Base-by-base conservation (phyloP, 2,888 invertebrate species). In the Trissolcus japonicus region DNA sequence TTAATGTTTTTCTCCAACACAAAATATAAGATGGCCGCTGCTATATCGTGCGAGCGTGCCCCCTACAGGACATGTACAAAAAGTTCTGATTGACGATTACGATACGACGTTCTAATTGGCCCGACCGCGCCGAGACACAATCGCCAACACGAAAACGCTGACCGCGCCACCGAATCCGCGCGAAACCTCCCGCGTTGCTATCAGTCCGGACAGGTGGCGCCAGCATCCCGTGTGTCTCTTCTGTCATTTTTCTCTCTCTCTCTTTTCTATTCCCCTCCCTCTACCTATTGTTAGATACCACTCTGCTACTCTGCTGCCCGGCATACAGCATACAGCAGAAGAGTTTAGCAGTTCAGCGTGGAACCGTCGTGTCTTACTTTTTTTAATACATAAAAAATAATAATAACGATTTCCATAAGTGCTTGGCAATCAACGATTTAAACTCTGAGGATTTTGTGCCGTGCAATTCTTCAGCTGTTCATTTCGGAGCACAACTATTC, bases 11-110 rank as follows among this genome's bases (percentile, higher is more conserved):
- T 88, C 88, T 88, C 87, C 84, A 87, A 89, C 88, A 86, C 88
- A 88, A 89, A 89, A 89, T 89, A 89, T 88, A 89, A 89, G 89
- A 89, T 89, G 89, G 89, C 89, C 88, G 88, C 71, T 72, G 57
- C 57, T 61, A 67, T 66, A 67, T 68, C 63, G 66, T 35, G 50
- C 16, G 62, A 48, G 66, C 76, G 65, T 71, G 71, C 71, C 76
- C 76, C 71, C 76, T 76, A 72, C 66, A 67, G 76, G 76, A 67
- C 71, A 67, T 72, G 46, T 50, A 76, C 55, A 72, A 76, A 76
- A 76, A 76, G 76, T 62, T 67, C 76, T 73, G 79, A 76, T 73
- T 76, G 72, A 76, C 73, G 72, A 76, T 69, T 69, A 76, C 65
- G 68, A 76, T 79, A 73, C 69, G 73, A 48, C 57, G 66, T 56